These are phyloP conservation scores for cat (Felis catus) DNA, from an alignment of 2,113 vertebrate species.

Conservation along the genomic window F.catus_Fca126_mat1.0 CM031415.1:137364001-137364500, in stretches of 20 bases:
- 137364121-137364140: background rate
- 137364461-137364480: background rate
- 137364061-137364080: background rate
- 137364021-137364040: background rate
- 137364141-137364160: background rate
- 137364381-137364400: background rate
- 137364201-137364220: background rate
- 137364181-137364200: background rate
- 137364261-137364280: background rate
- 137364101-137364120: background rate
- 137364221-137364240: background rate
- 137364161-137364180: background rate
- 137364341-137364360: background rate
- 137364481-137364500: background rate
- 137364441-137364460: background rate
- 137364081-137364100: background rate
- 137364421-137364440: background rate
- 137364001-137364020: background rate
- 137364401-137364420: background rate
- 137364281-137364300: background rate
- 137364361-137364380: background rate
- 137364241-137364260: background rate
- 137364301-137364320: background rate
- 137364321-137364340: conserved; percentile 1
- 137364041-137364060: background rate